A percentile compares a stretch with the other conserved stretches of the same genome.
Conservation (phyloP, 2,113 vertebrate genomes). For the Apistogramma diplotaenia region DNA sequence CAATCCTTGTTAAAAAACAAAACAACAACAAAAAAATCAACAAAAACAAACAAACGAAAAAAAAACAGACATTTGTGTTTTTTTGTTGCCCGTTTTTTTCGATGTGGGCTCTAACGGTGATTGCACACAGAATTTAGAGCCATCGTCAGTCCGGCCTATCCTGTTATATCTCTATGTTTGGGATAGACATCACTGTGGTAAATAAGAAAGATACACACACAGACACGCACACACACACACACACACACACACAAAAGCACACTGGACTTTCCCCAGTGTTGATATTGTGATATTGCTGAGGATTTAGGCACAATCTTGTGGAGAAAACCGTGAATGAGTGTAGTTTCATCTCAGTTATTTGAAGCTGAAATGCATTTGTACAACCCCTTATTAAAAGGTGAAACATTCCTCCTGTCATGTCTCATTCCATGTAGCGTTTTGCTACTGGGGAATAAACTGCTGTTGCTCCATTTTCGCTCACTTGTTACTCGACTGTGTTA, state of each 20-base stretch:
- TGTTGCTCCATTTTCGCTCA: constrained; percentile 15
- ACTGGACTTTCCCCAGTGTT: constrained; percentile 51
- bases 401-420: constrained; percentile 34
- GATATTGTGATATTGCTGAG: constrained; percentile 33
- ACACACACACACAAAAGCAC: constrained; percentile 27
- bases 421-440: background rate
- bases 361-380: constrained; percentile 66
- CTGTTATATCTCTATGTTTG: constrained; percentile 63
- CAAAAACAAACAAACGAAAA: background rate
- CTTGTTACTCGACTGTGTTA: constrained; percentile 1
- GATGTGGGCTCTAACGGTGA: constrained; percentile 58
- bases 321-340: constrained; percentile 1
- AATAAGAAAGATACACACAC: constrained; percentile 32
- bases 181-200: constrained; percentile 76
- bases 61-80: constrained; percentile 49
- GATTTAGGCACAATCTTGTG: constrained; percentile 36
- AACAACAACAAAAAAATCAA: background rate
- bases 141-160: constrained; percentile 66
- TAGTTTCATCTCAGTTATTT: constrained; percentile 27
- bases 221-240: constrained; percentile 7
- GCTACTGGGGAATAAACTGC: constrained; percentile 12
- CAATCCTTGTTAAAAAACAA: constrained; percentile 50
- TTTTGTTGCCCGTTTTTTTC: constrained; percentile 51
- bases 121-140: constrained; percentile 74
- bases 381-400: constrained; percentile 68